Conservation (phyloP, 1,140 invertebrate species). For the Patella vulgata region DNA sequence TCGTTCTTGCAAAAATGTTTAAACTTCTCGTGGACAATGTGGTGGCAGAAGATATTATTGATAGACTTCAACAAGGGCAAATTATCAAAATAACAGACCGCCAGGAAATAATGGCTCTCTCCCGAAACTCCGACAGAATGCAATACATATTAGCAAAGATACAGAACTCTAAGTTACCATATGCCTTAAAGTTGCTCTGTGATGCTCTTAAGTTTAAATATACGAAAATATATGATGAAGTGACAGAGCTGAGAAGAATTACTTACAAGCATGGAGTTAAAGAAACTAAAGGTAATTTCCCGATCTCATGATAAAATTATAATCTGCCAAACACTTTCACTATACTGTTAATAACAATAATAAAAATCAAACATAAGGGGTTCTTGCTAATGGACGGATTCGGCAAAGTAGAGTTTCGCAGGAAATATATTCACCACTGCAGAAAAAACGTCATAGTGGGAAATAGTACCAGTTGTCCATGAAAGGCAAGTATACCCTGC, state of each 20-base stretch:
- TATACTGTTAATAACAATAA: no score
- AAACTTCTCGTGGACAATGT: slow-evolving; percentile 48
- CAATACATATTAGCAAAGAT: slow-evolving; percentile 38
- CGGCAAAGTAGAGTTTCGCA: no score
- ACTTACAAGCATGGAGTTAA: slow-evolving; percentile 49
- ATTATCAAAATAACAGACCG: slow-evolving; percentile 50
- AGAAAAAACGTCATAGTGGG: no score
- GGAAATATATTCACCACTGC: no score
- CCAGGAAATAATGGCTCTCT: slow-evolving; percentile 45
- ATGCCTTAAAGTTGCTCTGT: slow-evolving; percentile 45
- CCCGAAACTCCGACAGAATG: slow-evolving; percentile 52
- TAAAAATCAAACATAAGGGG: no score
- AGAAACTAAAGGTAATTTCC: slow-evolving; percentile 42
- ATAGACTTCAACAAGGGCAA: slow-evolving; percentile 53
- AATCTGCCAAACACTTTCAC: no score
- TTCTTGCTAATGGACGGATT: no score
- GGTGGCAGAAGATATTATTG: slow-evolving; percentile 52
- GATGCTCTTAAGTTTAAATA: slow-evolving; percentile 57
- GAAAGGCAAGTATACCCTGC: no score
- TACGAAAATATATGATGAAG: slow-evolving; percentile 47
- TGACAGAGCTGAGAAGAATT: slow-evolving; percentile 39
- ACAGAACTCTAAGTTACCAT: slow-evolving; percentile 30
- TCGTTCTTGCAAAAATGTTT: slow-evolving; percentile 40
- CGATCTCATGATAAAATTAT: no score
- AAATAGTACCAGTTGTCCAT: no score